Percentiles rank a stretch among this genome's conserved stretches.
phyloP scores from a whole-genome alignment of 37 sponge, comb jelly and placozoan genomes.

The Axinella damicornis region DNA sequence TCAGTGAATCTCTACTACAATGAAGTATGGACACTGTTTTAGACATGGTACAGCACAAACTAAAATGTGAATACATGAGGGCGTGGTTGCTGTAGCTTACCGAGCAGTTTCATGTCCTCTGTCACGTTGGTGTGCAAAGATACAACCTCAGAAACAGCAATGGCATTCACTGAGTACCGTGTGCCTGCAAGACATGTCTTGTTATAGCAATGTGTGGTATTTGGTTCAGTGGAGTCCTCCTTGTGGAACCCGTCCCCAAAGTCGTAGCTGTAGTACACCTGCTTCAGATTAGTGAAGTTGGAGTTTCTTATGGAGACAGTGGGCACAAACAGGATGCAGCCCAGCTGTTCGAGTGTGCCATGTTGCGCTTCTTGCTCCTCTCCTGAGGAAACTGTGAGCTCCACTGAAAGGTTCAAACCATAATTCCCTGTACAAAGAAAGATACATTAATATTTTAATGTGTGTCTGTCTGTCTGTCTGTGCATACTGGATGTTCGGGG shows the following conservation, averaged over 20 bases:
- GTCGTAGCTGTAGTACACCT: slow-evolving; percentile 5
- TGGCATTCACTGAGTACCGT: slow-evolving; percentile 23
- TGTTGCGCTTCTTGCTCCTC: no score
- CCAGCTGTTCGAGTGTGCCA: no score
- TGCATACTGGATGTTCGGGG: no score
- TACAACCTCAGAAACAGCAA: neutral
- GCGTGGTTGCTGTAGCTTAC: no score
- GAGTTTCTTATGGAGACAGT: neutral
- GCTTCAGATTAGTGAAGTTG: neutral
- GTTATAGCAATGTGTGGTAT: neutral
- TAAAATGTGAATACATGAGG: no score
- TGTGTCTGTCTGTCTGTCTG: no score
- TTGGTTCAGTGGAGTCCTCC: neutral
- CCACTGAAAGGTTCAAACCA: slow-evolving; percentile 24
- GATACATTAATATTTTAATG: no score
- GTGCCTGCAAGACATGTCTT: neutral
- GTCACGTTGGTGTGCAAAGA: slow-evolving; percentile 6
- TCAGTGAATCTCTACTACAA: no score
- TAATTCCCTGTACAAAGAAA: slow-evolving; percentile 6
- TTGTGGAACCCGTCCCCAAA: neutral
- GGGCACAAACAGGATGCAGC: slow-evolving; percentile 10
- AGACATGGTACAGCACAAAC: no score
- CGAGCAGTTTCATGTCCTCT: slow-evolving; percentile 4
- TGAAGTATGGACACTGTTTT: no score
- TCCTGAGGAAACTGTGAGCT: no score